Evolutionary conservation across 2,113 vertebrate genomes (phyloP), one percentile per base, ranked within the genome.

Genomic region (Mungos mungo): DNA sequence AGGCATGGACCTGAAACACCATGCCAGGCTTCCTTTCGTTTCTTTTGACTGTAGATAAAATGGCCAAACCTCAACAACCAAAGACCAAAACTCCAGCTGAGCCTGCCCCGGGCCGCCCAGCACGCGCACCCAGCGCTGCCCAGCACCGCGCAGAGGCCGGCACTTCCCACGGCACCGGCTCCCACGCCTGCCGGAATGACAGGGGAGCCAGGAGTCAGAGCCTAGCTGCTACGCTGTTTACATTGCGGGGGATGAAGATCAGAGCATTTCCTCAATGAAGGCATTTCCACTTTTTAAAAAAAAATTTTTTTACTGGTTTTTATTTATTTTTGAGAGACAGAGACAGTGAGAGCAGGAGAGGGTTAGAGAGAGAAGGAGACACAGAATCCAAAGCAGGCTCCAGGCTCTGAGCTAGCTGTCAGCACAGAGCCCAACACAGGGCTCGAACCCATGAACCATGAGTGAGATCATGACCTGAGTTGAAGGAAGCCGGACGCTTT

Each of bases 121-220:
- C 50, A 65, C 5, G 27, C 0, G 21, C 45, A 25, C 8, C 63
- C 8, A 27, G 47, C 11, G 11, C 7, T 1, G 7, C 6, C 27
- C 0, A 0, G 4, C 1, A 57, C 5, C 33, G 1, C 0, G 1
- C 12, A 0, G 33, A 54, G 68, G 66, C 14, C 6, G 27, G 0
- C 0, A 18, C 7, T 4, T 8, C 9, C 0, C 1, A 31, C 7
- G 50, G 18, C 2, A 1, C 0, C 2, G 35, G 33, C 60, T 41
- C 13, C 5, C 0, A n/a, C 2, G 15, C 2, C 47, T 10, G 5
- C 16, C 25, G 18, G 14, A 50, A 52, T 7, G 31, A 65, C 41
- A 23, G n/a, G 7, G 14, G 7, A 89, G 1, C 15, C 14, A 0
- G 3, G 0, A 33, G 12, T 14, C n/a, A 1, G 57, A 21, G 52